Evolutionary conservation across 2,797 vertebrate species (phyloP).

Genomic region (Zenarchopterus dispar): DNA sequence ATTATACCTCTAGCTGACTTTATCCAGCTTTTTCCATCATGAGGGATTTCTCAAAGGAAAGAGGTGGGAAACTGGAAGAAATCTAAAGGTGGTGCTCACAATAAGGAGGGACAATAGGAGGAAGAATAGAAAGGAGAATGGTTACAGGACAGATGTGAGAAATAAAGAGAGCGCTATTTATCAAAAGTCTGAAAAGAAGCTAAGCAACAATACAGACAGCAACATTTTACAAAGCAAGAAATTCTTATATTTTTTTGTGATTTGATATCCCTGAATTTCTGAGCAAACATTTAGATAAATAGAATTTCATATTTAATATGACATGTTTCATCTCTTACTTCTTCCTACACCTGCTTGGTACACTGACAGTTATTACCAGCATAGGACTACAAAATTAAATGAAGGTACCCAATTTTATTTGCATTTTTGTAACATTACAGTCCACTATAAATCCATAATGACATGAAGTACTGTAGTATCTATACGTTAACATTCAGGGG

Average conservation of each 20-base stretch:
- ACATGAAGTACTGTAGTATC: not conserved
- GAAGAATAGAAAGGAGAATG: slow-evolving; percentile 72
- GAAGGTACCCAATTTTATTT: too few relatives aligned
- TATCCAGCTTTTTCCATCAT: slow-evolving; percentile 81
- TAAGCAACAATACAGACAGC: not conserved
- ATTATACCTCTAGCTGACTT: slow-evolving; percentile 83
- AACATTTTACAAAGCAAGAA: not conserved
- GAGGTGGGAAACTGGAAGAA: slow-evolving; percentile 80
- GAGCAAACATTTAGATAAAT: not conserved
- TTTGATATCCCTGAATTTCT: slow-evolving; percentile 1
- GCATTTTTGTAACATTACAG: not conserved
- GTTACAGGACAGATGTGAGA: slow-evolving; percentile 57
- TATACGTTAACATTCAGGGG: too few relatives aligned
- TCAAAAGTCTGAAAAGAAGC: slow-evolving; percentile 20
- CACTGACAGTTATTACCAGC: too few relatives aligned
- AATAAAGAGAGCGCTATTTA: slow-evolving; percentile 16
- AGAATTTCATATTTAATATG: not conserved
- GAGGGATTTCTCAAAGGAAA: slow-evolving; percentile 82
- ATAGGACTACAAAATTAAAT: too few relatives aligned
- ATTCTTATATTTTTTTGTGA: not conserved
- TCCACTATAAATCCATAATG: not conserved
- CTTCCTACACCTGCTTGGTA: not conserved
- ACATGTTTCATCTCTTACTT: not conserved
- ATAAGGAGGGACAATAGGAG: slow-evolving; percentile 62
- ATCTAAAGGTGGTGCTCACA: slow-evolving; percentile 65